Percentiles rank a stretch among this genome's conserved stretches.
Conservation (phyloP, 2,113 vertebrate genomes). For the Thalassarche chlororhynchos region DNA sequence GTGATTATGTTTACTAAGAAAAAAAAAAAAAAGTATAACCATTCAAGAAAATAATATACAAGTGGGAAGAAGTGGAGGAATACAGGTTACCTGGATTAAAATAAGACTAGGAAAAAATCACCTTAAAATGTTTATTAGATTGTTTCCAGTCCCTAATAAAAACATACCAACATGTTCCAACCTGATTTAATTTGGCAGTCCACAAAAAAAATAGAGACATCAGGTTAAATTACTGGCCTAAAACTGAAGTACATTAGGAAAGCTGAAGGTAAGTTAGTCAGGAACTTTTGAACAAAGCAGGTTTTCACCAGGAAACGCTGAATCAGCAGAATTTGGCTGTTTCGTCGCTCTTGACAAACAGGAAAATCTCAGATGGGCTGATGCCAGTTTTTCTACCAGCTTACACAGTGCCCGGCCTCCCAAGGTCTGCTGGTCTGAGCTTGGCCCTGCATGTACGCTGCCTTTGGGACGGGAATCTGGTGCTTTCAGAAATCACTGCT, state of each 20-base stretch:
- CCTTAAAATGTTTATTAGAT: background rate
- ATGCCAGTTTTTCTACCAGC: background rate
- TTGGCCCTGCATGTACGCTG: background rate
- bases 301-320: background rate
- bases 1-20: background rate
- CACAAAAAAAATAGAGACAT: background rate
- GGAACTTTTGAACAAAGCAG: background rate
- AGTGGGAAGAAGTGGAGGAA: background rate
- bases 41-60: background rate
- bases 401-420: fast-evolving
- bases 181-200: background rate
- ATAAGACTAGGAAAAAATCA: background rate
- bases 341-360: fast-evolving
- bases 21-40: background rate
- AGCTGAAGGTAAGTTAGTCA: background rate
- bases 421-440: background rate
- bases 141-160: background rate
- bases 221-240: background rate
- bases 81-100: background rate
- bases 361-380: background rate
- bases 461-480: background rate
- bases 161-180: background rate
- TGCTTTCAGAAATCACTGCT: background rate
- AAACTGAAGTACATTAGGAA: background rate
- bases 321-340: background rate